Base-by-base conservation (phyloP, 2,888 invertebrate species). In the Silvanus unidentatus region DNA sequence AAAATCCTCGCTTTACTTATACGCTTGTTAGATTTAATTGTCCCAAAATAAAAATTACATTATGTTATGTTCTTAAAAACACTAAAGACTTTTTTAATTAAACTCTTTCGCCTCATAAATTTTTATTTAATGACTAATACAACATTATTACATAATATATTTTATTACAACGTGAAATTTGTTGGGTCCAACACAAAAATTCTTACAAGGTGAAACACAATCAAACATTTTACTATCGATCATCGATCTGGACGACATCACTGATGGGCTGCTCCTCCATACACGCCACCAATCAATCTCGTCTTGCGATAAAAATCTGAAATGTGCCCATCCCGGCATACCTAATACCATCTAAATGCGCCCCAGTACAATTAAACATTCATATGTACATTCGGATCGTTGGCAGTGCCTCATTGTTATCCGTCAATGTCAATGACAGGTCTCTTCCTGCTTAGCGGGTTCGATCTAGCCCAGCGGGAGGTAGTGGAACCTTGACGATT, bases 351-450 rank as follows among this genome's bases (percentile, higher is more conserved):
- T n/a, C n/a, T n/a, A n/a, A n/a, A n/a, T n/a, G n/a, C n/a, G n/a
- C n/a, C n/a, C n/a, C n/a, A n/a, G n/a, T n/a, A n/a, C n/a, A n/a
- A n/a, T n/a, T n/a, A n/a, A n/a, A n/a, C n/a, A 34, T 34, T 13
- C 9, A 12, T 22, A 11, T 45, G 42, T 45, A 43, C 42, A 39
- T n/a, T n/a, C n/a, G n/a, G n/a, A n/a, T n/a, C n/a, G n/a, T n/a
- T n/a, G n/a, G n/a, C n/a, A 29, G 10, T 36, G 4, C 40, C 32
- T 52, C 50, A 54, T 54, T 52, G 52, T 52, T 52, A 54, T 53
- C 48, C 53, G 48, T 52, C 52, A 55, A 55, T 55, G 55, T 55
- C 55, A 53, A 53, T 53, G 55, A 48, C 55, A 50, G 53, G 46
- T 44, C 43, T 53, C 53, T 55, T 55, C 55, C 55, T 55, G 55